phyloP scores from a whole-genome alignment of 2,888 invertebrate species.

The Drosophila paranaensis region DNA sequence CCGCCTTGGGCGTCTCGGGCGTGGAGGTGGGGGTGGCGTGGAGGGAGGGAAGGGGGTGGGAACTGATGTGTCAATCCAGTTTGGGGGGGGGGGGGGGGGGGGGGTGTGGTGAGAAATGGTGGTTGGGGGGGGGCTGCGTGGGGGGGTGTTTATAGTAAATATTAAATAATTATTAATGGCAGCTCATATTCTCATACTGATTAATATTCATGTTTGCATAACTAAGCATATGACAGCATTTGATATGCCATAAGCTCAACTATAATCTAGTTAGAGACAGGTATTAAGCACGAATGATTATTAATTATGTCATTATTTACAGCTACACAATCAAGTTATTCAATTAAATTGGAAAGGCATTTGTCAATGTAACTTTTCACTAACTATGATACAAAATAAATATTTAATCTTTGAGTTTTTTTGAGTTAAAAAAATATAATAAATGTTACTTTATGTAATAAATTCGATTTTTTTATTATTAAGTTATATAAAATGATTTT shows the following conservation, averaged over 20 bases:
- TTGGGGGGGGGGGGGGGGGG: too few species aligned
- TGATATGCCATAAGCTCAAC: not conserved
- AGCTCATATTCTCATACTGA: not conserved
- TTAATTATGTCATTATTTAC: slow-evolving; percentile 6
- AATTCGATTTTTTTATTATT: too few species aligned
- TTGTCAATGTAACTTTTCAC: not conserved
- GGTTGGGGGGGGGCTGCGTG: too few species aligned
- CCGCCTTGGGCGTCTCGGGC: too few species aligned
- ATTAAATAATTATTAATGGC: not conserved
- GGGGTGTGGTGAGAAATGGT: too few species aligned
- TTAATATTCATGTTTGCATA: slow-evolving; percentile 3
- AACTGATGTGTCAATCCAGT: too few species aligned
- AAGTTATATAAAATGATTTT: too few species aligned
- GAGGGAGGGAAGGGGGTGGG: too few species aligned
- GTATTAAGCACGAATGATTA: not conserved
- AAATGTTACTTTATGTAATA: too few species aligned
- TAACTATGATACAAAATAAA: not conserved
- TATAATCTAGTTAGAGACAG: slow-evolving; percentile 2
- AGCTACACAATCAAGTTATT: not conserved
- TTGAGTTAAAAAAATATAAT: too few species aligned
- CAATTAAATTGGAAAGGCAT: not conserved
- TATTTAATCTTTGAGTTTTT: not conserved
- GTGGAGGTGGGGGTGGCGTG: too few species aligned
- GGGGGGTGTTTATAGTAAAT: not conserved
- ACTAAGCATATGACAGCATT: not conserved